Evolutionary conservation across 2,888 invertebrate genomes (phyloP), one percentile per base, ranked within the genome.

Genomic region (Melipona beecheii): DNA sequence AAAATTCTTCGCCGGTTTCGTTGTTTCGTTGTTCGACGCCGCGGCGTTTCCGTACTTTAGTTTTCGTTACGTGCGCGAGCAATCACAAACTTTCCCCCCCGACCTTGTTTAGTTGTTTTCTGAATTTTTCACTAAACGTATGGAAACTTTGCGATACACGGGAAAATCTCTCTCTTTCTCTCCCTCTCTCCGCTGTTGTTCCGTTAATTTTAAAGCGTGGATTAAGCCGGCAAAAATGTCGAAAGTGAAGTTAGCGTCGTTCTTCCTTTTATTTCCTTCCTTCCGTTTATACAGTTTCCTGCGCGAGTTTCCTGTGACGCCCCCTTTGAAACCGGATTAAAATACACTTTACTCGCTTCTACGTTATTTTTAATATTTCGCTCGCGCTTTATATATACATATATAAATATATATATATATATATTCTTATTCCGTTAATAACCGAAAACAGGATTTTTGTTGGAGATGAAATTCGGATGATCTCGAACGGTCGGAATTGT

Each of bases 81-180:
- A 36, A 13, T n/a, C 31, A 0, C 3, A 4, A 15, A 54, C 21
- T 21, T 70, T 31, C 36, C 11, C 4, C 24, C 4, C 36, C 36
- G 54, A 17, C 36, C 54, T 24, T 52, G 36, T 70, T 70, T 17
- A 54, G 36, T 70, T 70, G 36, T 70, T 70, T 36, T 9, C 17
- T 36, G 36, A 70, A 70, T 70, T 69, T 70, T 70, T 70, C 54
- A 70, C 54, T 54, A 70, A 24, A 70, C 54, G 49, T 36, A 49
- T 54, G 54, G 21, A 56, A 70, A 70, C 36, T 70, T 54, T 17
- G 15, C 5, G 15, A 21, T 54, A 31, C 36, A n/a, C 9, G 54
- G 2, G 4, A 9, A 56, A 27, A 24, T 27, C 31, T 9, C 43
- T 11, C 43, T 43, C 43, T 43, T 9, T 43, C 36, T 36, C 9